Evolutionary conservation across 1,140 invertebrate genomes (phyloP).

Genomic region (Trinorchestia longiramus): DNA sequence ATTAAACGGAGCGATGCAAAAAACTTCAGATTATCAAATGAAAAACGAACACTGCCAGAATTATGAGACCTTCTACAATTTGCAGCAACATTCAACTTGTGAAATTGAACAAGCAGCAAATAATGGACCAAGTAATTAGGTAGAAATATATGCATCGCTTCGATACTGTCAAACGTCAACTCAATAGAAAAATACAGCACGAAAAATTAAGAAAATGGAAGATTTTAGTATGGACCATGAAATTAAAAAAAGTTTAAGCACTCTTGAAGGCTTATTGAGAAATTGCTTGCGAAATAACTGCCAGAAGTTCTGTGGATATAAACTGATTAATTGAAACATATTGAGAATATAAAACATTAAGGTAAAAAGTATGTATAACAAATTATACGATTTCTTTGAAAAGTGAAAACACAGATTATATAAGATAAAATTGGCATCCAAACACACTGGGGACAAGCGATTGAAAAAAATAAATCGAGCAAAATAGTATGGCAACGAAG

Average conservation of each 20-base stretch:
- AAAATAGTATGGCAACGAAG: constrained; percentile 5
- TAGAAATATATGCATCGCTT: background rate
- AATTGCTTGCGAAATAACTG: background rate
- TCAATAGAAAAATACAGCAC: background rate
- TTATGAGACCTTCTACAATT: background rate
- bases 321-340: background rate
- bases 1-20: constrained; percentile 16
- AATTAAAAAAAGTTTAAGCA: background rate
- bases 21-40: background rate
- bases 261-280: too few species aligned
- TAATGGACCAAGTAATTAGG: background rate
- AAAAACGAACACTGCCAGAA: background rate
- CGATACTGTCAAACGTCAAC: background rate
- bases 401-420: constrained; percentile 27
- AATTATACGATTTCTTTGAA: background rate
- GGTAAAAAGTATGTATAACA: background rate
- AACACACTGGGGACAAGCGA: constrained; percentile 7
- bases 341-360: constrained; percentile 11
- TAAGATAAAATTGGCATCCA: constrained; percentile 23
- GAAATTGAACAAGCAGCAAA: background rate
- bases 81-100: background rate
- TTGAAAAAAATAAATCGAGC: constrained; percentile 1
- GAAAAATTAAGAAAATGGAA: background rate
- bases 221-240: background rate
- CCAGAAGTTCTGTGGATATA: background rate